phyloP scores from a whole-genome alignment of 2,113 vertebrate species.

The Mungos mungo region DNA sequence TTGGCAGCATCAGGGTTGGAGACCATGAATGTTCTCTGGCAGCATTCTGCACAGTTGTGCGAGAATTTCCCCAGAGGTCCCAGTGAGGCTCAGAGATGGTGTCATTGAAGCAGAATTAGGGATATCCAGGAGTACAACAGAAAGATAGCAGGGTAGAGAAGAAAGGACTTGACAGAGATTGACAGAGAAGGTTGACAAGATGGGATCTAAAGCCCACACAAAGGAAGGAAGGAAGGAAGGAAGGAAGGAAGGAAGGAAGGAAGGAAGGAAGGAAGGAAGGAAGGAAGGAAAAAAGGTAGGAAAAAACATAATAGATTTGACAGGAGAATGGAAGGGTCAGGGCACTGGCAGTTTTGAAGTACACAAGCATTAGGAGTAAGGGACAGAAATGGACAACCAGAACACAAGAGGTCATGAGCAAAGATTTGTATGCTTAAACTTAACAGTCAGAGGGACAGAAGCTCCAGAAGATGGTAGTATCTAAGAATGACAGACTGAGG shows the following conservation, averaged over 20 bases:
- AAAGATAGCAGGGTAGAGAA: neutral
- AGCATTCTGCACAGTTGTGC: neutral
- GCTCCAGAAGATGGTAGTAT: too few relatives aligned
- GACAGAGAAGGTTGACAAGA: neutral
- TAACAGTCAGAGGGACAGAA: neutral
- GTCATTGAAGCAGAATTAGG: neutral
- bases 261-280: too few relatives aligned
- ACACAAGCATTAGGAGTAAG: too few relatives aligned
- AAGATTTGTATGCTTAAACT: too few relatives aligned
- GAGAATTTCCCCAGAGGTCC: neutral
- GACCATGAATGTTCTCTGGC: neutral
- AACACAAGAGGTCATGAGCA: neutral
- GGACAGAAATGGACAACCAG: neutral
- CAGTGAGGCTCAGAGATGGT: neutral
- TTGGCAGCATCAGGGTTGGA: neutral
- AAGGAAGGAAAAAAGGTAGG: too few relatives aligned
- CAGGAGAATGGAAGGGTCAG: neutral
- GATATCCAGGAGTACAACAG: neutral
- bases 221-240: neutral
- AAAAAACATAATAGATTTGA: rapidly evolving
- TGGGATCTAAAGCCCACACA: neutral
- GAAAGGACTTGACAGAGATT: neutral
- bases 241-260: too few relatives aligned
- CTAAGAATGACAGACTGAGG: neutral
- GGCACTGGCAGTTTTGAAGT: too few relatives aligned